Conservation (phyloP, 2,113 vertebrate genomes). For the Engystomops pustulosus region DNA sequence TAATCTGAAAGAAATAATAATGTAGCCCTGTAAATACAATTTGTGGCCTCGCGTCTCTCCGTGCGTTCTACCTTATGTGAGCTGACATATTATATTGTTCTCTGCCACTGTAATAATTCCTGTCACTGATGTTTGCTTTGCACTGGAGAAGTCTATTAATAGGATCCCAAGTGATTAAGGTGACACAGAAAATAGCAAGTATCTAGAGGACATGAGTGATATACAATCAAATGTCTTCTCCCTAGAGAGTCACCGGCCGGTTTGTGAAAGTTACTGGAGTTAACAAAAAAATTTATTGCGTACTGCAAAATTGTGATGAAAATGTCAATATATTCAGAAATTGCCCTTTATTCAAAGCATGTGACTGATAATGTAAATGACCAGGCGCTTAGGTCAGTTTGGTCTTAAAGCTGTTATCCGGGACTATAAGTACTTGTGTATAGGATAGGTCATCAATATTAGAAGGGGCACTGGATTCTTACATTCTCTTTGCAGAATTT, state of each 20-base stretch:
- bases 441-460: too few species aligned
- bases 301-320: background rate
- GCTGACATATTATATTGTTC: background rate
- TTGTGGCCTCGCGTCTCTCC: background rate
- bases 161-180: background rate
- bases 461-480: too few species aligned
- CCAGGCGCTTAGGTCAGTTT: too few species aligned
- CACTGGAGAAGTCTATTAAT: slow-evolving; percentile 14
- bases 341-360: too few species aligned
- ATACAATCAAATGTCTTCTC: background rate
- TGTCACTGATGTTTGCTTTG: slow-evolving; percentile 7
- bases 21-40: background rate
- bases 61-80: background rate
- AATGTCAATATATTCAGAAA: background rate
- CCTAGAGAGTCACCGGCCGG: background rate
- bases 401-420: too few species aligned
- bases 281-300: background rate
- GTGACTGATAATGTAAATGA: too few species aligned
- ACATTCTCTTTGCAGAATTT: too few species aligned
- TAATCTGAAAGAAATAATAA: background rate
- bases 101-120: background rate
- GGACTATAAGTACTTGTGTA: too few species aligned
- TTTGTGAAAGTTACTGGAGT: background rate
- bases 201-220: background rate
- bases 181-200: slow-evolving; percentile 7